Percentiles rank a stretch among this genome's conserved stretches.
Conservation (phyloP, 1,140 invertebrate genomes). For the Megalopta genalis region DNA sequence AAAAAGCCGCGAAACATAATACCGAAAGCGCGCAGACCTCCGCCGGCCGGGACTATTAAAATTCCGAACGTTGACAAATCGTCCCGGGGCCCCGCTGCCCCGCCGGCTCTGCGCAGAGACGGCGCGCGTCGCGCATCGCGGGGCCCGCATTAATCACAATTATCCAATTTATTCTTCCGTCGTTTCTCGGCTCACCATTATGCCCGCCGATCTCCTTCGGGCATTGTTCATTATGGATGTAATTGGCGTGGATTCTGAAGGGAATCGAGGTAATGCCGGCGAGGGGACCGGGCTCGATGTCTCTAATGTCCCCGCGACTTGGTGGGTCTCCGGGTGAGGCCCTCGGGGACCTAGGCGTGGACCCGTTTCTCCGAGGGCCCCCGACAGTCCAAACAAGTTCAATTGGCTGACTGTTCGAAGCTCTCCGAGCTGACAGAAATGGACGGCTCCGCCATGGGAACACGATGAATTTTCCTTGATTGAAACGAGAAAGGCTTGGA, state of each 20-base stretch:
- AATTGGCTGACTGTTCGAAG: no score
- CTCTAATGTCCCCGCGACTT: no score
- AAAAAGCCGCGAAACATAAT: conserved; percentile 50
- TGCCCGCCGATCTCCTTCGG: not conserved
- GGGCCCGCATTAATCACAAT: conserved; percentile 25
- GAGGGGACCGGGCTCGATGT: no score
- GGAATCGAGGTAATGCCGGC: not conserved
- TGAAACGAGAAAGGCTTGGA: no score
- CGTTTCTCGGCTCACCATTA: not conserved
- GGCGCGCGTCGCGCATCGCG: not conserved
- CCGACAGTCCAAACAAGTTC: no score
- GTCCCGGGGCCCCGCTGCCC: not conserved
- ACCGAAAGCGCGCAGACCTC: conserved; percentile 10
- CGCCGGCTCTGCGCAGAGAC: not conserved
- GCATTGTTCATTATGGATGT: not conserved
- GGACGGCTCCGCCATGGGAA: no score
- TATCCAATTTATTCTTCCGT: conserved; percentile 17
- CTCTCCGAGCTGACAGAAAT: no score
- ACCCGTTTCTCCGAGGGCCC: no score
- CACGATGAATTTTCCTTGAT: no score
- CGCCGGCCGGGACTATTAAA: conserved; percentile 35
- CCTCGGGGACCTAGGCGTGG: no score
- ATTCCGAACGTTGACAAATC: conserved; percentile 57
- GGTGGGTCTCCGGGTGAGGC: no score
- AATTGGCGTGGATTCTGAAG: not conserved